Evolutionary conservation across 1,140 invertebrate genomes (phyloP).

Genomic region (Drosophila albomicans): DNA sequence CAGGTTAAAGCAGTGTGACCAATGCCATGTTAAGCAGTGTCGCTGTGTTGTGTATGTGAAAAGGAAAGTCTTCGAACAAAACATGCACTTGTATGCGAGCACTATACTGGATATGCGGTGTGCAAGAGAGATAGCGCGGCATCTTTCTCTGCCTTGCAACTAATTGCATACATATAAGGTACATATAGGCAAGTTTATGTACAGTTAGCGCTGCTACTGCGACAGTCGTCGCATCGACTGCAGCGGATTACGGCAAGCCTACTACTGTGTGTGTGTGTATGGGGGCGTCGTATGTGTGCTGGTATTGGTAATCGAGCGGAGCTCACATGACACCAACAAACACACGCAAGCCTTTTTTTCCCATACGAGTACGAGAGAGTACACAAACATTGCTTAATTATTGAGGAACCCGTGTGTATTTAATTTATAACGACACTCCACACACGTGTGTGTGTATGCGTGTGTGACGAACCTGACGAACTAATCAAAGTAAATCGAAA

Average conservation of each 20-base stretch:
- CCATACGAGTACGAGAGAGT: slow-evolving; percentile 7
- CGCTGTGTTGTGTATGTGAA: slow-evolving; percentile 42
- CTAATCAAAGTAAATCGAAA: slow-evolving; percentile 72
- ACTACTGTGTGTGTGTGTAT: not conserved
- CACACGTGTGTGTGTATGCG: not conserved
- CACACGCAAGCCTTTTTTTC: slow-evolving; percentile 20
- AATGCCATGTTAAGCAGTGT: slow-evolving; percentile 35
- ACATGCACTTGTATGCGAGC: slow-evolving; percentile 52
- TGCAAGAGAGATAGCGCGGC: slow-evolving; percentile 19
- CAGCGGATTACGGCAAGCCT: slow-evolving; percentile 50
- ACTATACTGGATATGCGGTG: slow-evolving; percentile 23
- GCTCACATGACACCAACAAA: slow-evolving; percentile 34
- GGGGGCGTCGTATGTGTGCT: not conserved
- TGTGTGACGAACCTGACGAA: slow-evolving; percentile 43
- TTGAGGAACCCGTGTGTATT: slow-evolving; percentile 38
- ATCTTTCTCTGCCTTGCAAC: slow-evolving; percentile 41
- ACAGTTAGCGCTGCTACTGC: slow-evolving; percentile 32
- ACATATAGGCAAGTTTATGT: slow-evolving; percentile 35
- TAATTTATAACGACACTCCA: slow-evolving; percentile 47
- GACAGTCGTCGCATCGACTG: slow-evolving; percentile 20
- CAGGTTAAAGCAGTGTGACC: slow-evolving; percentile 39
- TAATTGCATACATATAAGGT: slow-evolving; percentile 42
- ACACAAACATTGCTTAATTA: slow-evolving; percentile 67
- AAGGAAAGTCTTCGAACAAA: slow-evolving; percentile 64
- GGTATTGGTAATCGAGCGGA: slow-evolving; percentile 28